These are phyloP conservation scores for Coregonus ussuriensis DNA, from an alignment of 2,797 vertebrate genomes.

Conservation along the genomic window DNA sequence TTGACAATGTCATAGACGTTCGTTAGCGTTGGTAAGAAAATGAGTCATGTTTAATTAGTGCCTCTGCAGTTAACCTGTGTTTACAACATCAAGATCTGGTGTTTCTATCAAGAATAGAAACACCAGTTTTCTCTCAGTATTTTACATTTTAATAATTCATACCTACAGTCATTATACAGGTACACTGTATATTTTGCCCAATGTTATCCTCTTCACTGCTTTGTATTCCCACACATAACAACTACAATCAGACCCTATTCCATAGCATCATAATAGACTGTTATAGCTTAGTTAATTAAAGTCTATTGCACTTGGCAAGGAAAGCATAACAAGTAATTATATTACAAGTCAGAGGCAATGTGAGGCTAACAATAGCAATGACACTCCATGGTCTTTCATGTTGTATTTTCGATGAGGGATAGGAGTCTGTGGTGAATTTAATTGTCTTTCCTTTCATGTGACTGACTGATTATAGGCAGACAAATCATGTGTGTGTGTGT, in stretches of 20 bases:
- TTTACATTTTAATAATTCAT: background rate
- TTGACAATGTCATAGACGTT: background rate
- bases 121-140: background rate
- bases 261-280: background rate
- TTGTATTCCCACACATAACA: background rate
- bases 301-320: background rate
- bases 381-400: conserved; percentile 1
- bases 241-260: background rate
- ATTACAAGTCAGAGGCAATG: background rate
- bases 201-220: background rate
- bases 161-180: background rate
- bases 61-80: background rate
- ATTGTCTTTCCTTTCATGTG: conserved; percentile 1
- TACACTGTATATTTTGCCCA: background rate
- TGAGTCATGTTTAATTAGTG: background rate
- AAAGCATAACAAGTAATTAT: background rate
- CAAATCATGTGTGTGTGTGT: too few species aligned
- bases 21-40: background rate
- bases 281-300: background rate
- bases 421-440: background rate
- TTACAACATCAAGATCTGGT: background rate
- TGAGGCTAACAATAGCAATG: background rate
- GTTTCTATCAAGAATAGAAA: background rate
- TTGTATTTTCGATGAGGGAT: background rate
- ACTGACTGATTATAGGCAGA: background rate